Evolutionary conservation across 1,140 invertebrate species (phyloP), one percentile per base, ranked within the genome.

Genomic region (Drosophila asahinai): DNA sequence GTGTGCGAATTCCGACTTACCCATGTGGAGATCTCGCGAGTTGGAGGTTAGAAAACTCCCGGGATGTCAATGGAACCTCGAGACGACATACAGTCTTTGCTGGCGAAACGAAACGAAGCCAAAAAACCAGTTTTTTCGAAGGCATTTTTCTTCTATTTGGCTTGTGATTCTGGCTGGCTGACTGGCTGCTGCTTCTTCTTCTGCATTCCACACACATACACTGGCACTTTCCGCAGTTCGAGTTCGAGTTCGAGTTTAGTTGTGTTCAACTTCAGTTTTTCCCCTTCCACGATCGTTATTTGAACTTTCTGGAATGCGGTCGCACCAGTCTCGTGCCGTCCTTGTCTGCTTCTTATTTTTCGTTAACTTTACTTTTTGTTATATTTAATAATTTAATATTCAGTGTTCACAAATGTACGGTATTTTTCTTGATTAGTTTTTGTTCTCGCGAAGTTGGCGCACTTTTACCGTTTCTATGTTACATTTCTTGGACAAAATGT

Each of bases 241-340:
- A 80, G 49, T 59, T 62, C 48, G 43, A 79, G 55, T 77, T 79
- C 22, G 70, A 55, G 61, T 64, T 64, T 55, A 86, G 82, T 86
- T 86, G 78, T 52, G 49, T 80, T 86, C 81, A 79, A 83, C 80
- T 77, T 84, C 65, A 77, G 61, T 80, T 81, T 84, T 81, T 77
- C 81, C 81, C 72, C 65, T 12, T 62, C 51, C 58, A 45, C 55
- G 64, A 74, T 77, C 68, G 84, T 72, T 87, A 87, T 89, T 91
- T 91, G 80, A 91, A 91, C 86, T 90, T 81, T 82, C 79, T 91
- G 87, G 87, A 91, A 91, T 91, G 87, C 81, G 81, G 87, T 84
- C 89, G 79, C 79, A 74, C 81, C 78, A 87, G 83, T 91, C 83
- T 68, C 38, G 58, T 67, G 62, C 59, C 64, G 76, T 77, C 67